Percentiles rank a stretch among this genome's conserved stretches.
phyloP scores from a whole-genome alignment of 2,113 vertebrate genomes.

The Toxotes jaculatrix region DNA sequence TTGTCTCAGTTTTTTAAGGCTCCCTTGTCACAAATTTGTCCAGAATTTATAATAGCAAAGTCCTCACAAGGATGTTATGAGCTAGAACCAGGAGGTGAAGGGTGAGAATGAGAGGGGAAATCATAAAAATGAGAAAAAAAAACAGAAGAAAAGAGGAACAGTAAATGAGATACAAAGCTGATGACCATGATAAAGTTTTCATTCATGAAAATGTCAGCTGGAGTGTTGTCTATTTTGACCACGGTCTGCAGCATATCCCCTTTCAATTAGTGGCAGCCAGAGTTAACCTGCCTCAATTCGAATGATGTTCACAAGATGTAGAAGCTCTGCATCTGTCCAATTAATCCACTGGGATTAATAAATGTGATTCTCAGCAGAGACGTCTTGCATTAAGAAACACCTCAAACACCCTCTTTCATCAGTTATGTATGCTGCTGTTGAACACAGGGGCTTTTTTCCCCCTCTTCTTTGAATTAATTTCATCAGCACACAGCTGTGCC shows the following conservation, averaged over 20 bases:
- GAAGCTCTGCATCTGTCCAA: conserved; percentile 15
- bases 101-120: too few relatives aligned
- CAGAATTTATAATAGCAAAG: background rate
- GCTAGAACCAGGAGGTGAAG: too few relatives aligned
- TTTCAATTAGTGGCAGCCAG: conserved; percentile 29
- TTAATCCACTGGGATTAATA: conserved; percentile 17
- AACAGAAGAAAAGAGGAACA: background rate
- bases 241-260: background rate
- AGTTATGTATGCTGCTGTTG: background rate
- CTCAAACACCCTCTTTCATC: conserved; percentile 9
- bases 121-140: too few relatives aligned
- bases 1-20: conserved; percentile 1
- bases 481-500: background rate
- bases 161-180: background rate
- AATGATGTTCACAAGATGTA: conserved; percentile 42
- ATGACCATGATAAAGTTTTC: background rate
- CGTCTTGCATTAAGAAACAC: conserved; percentile 3
- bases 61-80: background rate
- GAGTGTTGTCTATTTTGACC: conserved; percentile 1
- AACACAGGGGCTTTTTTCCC: background rate
- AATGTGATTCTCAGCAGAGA: background rate
- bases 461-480: background rate
- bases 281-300: conserved; percentile 33
- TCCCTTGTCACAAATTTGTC: background rate
- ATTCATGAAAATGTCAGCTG: background rate